These are phyloP conservation scores for Protonemura montana DNA, from an alignment of 2,888 invertebrate species.

Conservation along the genomic window DNA sequence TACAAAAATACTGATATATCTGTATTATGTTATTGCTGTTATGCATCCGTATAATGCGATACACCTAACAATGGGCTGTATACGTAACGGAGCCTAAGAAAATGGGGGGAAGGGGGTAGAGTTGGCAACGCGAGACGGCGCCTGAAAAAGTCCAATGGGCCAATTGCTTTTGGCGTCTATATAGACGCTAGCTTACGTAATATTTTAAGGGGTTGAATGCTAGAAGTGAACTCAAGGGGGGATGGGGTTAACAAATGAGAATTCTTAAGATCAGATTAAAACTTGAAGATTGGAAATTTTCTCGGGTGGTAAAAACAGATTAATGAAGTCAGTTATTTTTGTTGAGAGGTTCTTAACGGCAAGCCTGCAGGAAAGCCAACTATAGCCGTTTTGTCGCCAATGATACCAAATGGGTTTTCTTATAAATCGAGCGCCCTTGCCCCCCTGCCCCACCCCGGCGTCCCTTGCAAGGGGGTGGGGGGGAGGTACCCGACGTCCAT, in stretches of 20 bases:
- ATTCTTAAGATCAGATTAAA: constrained; percentile 44
- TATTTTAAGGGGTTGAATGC: constrained; percentile 41
- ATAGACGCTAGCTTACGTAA: constrained; percentile 42
- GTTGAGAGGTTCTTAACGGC: constrained; percentile 41
- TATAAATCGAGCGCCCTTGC: background rate
- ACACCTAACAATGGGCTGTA: constrained; percentile 46
- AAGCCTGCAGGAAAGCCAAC: constrained; percentile 30
- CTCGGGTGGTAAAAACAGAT: constrained; percentile 42
- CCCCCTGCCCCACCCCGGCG: too few species aligned
- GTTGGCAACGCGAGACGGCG: constrained; percentile 46
- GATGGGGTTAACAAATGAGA: constrained; percentile 42
- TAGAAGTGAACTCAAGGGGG: background rate
- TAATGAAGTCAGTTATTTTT: constrained; percentile 43
- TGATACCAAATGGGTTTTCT: constrained; percentile 38
- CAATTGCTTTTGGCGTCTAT: constrained; percentile 47
- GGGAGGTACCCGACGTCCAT: background rate
- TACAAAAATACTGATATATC: constrained; percentile 40
- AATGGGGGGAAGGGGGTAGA: constrained; percentile 43
- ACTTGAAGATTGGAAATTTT: constrained; percentile 42
- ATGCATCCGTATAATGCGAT: constrained; percentile 36
- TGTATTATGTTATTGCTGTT: constrained; percentile 39
- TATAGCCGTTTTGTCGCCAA: constrained; percentile 42
- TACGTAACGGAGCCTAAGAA: constrained; percentile 39
- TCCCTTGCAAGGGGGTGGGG: background rate
- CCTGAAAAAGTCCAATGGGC: constrained; percentile 42